A percentile compares a stretch with the other conserved stretches of the same genome.
phyloP scores from a whole-genome alignment of 2,113 vertebrate genomes.

The Diadophis punctatus region DNA sequence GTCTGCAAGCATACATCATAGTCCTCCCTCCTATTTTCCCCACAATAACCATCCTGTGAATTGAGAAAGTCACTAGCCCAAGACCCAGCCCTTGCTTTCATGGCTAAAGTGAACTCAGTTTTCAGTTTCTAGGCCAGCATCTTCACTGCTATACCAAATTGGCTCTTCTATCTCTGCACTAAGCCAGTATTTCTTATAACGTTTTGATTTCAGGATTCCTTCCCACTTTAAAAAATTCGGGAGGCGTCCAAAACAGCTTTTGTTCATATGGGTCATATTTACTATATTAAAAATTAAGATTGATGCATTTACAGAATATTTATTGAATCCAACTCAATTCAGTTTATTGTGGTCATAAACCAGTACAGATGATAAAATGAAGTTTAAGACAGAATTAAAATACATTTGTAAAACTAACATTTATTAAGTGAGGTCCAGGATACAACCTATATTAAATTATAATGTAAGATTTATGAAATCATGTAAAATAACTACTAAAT shows the following conservation, averaged over 20 bases:
- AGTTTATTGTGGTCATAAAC: not conserved
- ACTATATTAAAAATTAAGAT: not conserved
- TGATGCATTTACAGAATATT: not conserved
- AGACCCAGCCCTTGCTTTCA: too few species aligned
- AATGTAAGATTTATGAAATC: not conserved
- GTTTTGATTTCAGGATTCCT: not conserved
- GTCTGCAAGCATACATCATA: not conserved
- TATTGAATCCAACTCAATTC: not conserved
- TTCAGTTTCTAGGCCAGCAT: too few species aligned
- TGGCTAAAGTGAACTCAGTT: too few species aligned
- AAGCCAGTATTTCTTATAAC: not conserved
- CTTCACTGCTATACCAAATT: too few species aligned
- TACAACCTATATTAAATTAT: not conserved
- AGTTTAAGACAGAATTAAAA: not conserved
- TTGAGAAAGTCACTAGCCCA: not conserved
- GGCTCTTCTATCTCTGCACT: not conserved
- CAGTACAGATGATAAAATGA: not conserved
- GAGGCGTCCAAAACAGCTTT: not conserved
- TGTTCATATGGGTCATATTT: not conserved
- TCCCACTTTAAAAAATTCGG: not conserved
- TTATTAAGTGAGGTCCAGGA: not conserved
- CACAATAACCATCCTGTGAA: not conserved
- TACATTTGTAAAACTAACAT: not conserved
- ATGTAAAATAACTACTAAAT: not conserved
- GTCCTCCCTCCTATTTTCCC: not conserved